A percentile compares a stretch with the other conserved stretches of the same genome.
Conservation (phyloP, 1,140 invertebrate genomes). For the Nephila pilipes region DNA sequence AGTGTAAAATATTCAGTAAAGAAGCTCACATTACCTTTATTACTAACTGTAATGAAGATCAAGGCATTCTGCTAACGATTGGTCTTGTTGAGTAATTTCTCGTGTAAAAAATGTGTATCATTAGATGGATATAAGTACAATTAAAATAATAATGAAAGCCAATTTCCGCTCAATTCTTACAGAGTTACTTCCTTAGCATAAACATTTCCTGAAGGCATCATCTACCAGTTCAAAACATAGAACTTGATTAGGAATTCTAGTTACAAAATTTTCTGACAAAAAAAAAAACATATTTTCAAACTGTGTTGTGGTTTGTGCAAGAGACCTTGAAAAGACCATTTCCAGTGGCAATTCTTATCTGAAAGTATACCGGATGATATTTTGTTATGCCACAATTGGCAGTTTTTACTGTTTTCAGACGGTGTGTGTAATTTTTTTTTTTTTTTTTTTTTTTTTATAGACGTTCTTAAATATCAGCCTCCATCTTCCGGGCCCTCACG, state of each 20-base stretch:
- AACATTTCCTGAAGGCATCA: slow-evolving; percentile 16
- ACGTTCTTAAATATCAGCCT: background rate
- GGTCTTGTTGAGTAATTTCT: background rate
- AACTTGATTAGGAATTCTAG: background rate
- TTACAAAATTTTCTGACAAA: background rate
- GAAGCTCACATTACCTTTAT: background rate
- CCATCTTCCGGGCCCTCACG: background rate
- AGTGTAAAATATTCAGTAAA: background rate
- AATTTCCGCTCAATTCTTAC: background rate
- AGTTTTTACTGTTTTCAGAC: background rate
- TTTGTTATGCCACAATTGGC: background rate
- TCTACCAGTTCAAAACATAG: background rate
- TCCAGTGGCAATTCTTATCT: slow-evolving; percentile 1
- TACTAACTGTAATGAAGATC: background rate
- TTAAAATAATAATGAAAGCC: background rate
- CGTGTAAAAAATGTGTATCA: background rate
- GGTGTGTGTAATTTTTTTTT: background rate
- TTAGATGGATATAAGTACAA: background rate
- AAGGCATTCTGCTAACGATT: background rate
- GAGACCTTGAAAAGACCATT: slow-evolving; percentile 27
- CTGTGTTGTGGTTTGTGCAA: background rate
- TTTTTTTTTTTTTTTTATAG: slow-evolving; percentile 25
- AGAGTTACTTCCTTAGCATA: background rate
- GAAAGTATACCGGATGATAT: slow-evolving; percentile 23
- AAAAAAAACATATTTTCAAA: background rate